phyloP scores from a whole-genome alignment of 2,888 invertebrate species.

The Pocota personata region DNA sequence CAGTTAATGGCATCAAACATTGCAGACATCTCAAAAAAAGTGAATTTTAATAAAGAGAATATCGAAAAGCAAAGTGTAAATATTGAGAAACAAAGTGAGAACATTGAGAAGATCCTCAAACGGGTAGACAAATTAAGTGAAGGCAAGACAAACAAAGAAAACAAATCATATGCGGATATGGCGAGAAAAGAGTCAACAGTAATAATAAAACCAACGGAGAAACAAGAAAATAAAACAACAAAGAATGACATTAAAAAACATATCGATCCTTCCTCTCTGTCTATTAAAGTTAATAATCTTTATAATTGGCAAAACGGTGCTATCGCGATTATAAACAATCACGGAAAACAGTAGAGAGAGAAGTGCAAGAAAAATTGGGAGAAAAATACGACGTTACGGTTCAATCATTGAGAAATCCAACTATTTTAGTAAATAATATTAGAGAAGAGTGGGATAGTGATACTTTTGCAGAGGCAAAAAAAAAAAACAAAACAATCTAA shows the following conservation, averaged over 20 bases:
- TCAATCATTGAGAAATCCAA: too few relatives aligned
- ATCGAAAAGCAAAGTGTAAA: background rate
- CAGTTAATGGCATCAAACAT: background rate
- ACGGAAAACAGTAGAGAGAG: background rate
- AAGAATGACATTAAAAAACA: background rate
- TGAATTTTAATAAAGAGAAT: background rate
- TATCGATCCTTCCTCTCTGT: background rate
- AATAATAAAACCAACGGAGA: background rate
- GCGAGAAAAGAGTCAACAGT: background rate
- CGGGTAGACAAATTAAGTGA: background rate
- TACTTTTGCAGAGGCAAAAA: background rate
- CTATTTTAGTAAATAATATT: background rate
- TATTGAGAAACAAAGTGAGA: background rate
- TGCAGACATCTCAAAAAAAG: background rate
- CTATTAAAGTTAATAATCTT: background rate
- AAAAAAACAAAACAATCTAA: background rate
- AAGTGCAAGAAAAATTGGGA: background rate
- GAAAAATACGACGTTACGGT: background rate
- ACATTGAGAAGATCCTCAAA: background rate
- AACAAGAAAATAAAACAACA: background rate
- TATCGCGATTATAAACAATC: background rate
- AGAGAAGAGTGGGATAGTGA: constrained; percentile 1
- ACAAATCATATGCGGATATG: background rate
- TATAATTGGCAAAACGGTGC: background rate
- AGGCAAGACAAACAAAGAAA: background rate